Base-by-base conservation (phyloP, 2,888 invertebrate species). In the Octonoba sinensis region DNA sequence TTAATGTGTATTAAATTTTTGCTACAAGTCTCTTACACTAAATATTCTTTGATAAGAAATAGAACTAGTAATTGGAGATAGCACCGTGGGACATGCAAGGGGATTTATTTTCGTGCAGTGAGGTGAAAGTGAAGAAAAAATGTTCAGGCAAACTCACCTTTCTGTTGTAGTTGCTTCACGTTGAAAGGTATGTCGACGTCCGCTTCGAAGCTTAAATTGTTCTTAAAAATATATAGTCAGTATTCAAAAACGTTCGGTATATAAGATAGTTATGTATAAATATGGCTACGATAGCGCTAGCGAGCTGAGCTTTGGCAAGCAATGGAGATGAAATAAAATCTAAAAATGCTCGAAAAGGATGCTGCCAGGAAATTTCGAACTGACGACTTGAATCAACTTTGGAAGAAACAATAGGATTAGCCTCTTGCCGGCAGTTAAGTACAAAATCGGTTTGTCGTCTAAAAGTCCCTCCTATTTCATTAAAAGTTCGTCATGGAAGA, bases 161-260 rank as follows among this genome's bases (percentile, higher is more conserved):
- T 82, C 66, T 82, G 75, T 71, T 82, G 82, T 82, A 75, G 47
- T 60, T 82, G 82, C 82, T 82, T 82, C 82, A 82, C 82, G 60
- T 82, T 82, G 82, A 75, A 57, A 75, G 44, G 46, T 64, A 56
- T 59, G 36, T 46, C 46, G 71, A 71, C 70, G 70, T 82, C 82
- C 82, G 56, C 51, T 54, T 36, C 59, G 51, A 72, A 71, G 64
- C 36, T 66, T 66, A 60, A 64, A 74, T 54, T 69, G 72, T 60
- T 67, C 69, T 67, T 66, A 81, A 81, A 73, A 72, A 81, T 81
- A 81, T 70, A 64, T 69, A 81, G 73, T 59, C 56, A 74, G 74
- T 73, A 73, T 73, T 74, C 54, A 73, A 81, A 81, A 81, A 81
- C 73, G 73, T 81, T 74, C 73, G 79, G 73, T 73, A 62, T 81